Evolutionary conservation across 2,113 vertebrate genomes (phyloP), one percentile per base, ranked within the genome.

Genomic region (Andinoacara biseriatus): DNA sequence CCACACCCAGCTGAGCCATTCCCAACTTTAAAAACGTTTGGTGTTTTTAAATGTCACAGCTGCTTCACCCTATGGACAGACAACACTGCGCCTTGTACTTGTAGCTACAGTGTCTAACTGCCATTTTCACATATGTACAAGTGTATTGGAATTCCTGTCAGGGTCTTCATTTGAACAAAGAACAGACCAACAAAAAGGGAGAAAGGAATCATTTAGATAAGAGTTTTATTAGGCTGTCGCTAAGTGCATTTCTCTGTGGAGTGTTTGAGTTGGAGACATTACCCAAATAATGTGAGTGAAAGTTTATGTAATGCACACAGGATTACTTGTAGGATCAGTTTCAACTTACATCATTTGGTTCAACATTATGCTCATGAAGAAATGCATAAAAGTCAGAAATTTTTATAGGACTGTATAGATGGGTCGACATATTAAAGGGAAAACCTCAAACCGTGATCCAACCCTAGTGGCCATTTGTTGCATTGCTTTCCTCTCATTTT

Each of bases 1-100:
- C 74, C 52, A 35, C 77, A 3, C 58, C 63, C 61, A 76, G 59
- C 46, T 84, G 56, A 90, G 88, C 72, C 78, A 54, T 82, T 88
- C 60, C 79, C 76, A 86, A 91, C 85, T 91, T 93, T 87, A 75
- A 74, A 82, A 80, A 84, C 43, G 72, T 86, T 40, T 52, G 22
- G 20, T 79, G 52, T 86, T 82, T 91, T 83, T 76, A 89, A 90
- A 84, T 79, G 81, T 82, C 14, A 84, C 59, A 74, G 75, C 86
- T 59, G 8, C 69, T 8, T 54, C 17, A 87, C 76, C 43, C 38
- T 31, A 22, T 54, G 15, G 38, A 57, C 52, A 46, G 2, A 43
- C 63, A 46, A 3, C 6, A 7, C 49, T 52, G 5, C 49, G 2
- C 17, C 6, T 49, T 49, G 14, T 17, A 49, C 14, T 49, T 6